phyloP scores from a whole-genome alignment of 2,113 vertebrate species.

The Myiopsitta monachus region DNA sequence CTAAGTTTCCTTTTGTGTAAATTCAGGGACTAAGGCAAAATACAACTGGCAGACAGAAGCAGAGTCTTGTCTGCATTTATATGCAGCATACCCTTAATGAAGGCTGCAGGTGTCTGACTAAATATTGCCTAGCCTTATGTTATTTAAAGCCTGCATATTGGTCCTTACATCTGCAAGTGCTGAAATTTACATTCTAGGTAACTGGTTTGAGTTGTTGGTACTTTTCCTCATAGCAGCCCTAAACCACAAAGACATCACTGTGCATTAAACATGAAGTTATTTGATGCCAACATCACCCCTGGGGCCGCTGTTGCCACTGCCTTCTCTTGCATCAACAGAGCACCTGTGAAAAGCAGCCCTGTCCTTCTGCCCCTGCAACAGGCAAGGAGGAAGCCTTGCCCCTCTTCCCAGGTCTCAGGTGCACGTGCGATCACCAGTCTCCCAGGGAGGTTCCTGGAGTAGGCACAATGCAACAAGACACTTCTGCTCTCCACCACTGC shows the following conservation, averaged over 20 bases:
- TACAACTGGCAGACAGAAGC: not conserved
- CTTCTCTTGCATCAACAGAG: not conserved
- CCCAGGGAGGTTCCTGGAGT: not conserved
- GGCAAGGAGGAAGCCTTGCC: not conserved
- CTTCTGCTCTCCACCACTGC: not conserved
- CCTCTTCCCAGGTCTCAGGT: not conserved
- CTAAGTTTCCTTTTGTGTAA: not conserved
- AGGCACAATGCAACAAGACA: fast-evolving
- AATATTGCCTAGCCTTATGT: not conserved
- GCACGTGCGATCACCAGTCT: fast-evolving
- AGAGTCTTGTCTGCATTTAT: not conserved
- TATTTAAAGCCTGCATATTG: not conserved
- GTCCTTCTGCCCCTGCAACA: not conserved
- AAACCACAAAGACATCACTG: fast-evolving
- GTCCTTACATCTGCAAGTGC: not conserved
- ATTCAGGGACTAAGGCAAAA: not conserved
- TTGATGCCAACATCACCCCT: not conserved
- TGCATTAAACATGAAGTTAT: not conserved
- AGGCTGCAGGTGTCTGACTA: not conserved
- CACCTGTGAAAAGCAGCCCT: not conserved
- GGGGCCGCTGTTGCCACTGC: not conserved
- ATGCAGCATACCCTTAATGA: not conserved
- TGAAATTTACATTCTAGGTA: not conserved
- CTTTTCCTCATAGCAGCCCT: not conserved
- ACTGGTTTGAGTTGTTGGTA: not conserved